Percentiles rank a stretch among this genome's conserved stretches.
These are phyloP conservation scores for Eupithecia pulchellata DNA, from an alignment of 2,888 invertebrate species.

Conservation along the genomic window DNA sequence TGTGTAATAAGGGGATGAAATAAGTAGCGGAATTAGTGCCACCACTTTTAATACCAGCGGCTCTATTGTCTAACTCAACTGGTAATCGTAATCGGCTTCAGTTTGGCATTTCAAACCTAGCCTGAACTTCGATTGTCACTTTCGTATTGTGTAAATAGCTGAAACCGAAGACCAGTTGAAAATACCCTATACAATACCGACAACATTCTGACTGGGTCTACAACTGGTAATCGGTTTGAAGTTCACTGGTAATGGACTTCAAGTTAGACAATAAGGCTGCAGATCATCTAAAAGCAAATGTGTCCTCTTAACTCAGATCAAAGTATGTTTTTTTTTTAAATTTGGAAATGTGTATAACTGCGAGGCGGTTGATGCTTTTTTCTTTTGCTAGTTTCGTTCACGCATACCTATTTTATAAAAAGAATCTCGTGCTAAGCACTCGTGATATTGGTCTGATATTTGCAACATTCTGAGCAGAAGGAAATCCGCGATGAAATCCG, in stretches of 20 bases:
- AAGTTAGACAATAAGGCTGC: too few relatives aligned
- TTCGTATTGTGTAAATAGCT: too few relatives aligned
- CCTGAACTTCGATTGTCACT: too few relatives aligned
- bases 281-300: not conserved
- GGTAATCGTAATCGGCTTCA: too few relatives aligned
- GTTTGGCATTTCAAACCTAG: too few relatives aligned
- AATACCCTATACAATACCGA: too few relatives aligned
- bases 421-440: not conserved
- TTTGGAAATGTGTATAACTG: not conserved
- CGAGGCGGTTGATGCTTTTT: too few relatives aligned
- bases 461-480: conserved; percentile 27
- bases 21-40: not conserved
- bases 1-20: not conserved
- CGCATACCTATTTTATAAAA: not conserved
- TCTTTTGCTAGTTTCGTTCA: not conserved
- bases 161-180: too few relatives aligned
- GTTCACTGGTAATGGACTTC: too few relatives aligned
- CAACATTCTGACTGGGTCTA: too few relatives aligned
- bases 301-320: not conserved
- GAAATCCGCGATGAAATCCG: conserved; percentile 39
- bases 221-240: too few relatives aligned
- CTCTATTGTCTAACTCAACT: too few relatives aligned
- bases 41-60: not conserved
- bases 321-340: not conserved
- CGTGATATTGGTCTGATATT: conserved; percentile 18